A percentile compares a stretch with the other conserved stretches of the same genome.
Conservation (phyloP, 1,140 invertebrate genomes). For the Drosophila murphyi region DNA sequence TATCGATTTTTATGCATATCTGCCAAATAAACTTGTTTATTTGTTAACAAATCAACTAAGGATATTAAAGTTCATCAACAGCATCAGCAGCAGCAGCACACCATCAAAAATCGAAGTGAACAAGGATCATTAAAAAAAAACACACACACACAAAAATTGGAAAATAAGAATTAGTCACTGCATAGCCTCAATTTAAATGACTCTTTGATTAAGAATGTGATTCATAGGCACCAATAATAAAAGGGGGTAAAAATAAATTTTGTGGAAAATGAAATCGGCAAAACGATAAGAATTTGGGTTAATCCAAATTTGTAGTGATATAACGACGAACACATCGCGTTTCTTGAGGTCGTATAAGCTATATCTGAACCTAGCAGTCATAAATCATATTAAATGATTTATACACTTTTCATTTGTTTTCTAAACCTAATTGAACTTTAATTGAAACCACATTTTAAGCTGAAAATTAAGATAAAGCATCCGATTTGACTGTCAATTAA, state of each 20-base stretch:
- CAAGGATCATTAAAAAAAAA: too few species aligned
- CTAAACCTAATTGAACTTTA: neutral
- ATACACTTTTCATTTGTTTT: too few species aligned
- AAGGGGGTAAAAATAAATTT: neutral
- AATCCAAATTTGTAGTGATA: neutral
- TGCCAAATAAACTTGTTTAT: slow-evolving; percentile 6
- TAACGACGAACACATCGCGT: too few species aligned
- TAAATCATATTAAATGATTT: too few species aligned
- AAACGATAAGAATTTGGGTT: neutral
- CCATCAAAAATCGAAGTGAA: too few species aligned
- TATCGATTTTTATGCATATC: slow-evolving; percentile 39
- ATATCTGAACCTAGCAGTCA: too few species aligned
- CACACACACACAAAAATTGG: too few species aligned
- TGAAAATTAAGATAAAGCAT: too few species aligned
- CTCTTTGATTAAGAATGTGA: neutral
- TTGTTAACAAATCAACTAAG: neutral
- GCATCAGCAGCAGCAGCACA: too few species aligned
- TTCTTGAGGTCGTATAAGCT: too few species aligned
- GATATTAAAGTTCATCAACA: neutral
- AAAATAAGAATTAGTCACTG: neutral
- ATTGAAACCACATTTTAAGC: neutral
- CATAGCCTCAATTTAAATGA: too few species aligned
- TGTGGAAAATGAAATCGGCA: too few species aligned
- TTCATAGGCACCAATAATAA: neutral
- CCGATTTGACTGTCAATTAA: neutral